Evolutionary conservation across 2,888 invertebrate genomes (phyloP).

Genomic region (Eupithecia inturbata): DNA sequence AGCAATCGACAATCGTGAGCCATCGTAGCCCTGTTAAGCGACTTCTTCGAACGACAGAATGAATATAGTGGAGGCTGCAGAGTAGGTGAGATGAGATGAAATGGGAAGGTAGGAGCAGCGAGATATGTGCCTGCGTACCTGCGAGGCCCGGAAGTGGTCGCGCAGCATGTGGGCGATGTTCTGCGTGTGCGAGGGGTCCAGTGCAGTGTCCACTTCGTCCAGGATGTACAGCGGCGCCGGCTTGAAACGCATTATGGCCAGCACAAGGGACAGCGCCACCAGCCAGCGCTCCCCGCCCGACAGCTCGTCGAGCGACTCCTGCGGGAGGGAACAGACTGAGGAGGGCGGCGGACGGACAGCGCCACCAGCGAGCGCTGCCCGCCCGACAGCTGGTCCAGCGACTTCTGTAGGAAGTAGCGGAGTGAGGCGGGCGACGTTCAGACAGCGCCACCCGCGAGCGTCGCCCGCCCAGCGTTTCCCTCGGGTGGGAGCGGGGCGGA

Average conservation of each 20-base stretch:
- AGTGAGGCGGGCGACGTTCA: too few species aligned
- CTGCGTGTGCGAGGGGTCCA: constrained; percentile 99
- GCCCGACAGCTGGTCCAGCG: constrained; percentile 97
- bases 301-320: constrained; percentile 93
- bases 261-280: constrained; percentile 97
- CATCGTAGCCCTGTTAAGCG: too few species aligned
- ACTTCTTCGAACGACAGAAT: too few species aligned
- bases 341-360: constrained; percentile 84
- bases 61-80: too few species aligned
- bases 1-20: too few species aligned
- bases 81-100: too few species aligned
- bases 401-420: constrained; percentile 75
- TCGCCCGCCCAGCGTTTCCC: constrained; percentile 98
- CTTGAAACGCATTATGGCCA: constrained; percentile 98
- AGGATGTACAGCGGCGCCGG: constrained; percentile 99
- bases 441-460: constrained; percentile 98
- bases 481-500: too few species aligned
- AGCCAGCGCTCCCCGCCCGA: constrained; percentile 98
- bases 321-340: neutral
- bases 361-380: constrained; percentile 98
- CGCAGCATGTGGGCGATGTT: constrained; percentile 98
- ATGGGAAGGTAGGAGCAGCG: too few species aligned
- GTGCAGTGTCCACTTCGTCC: constrained; percentile 99
- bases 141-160: constrained; percentile 81
- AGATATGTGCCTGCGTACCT: constrained; percentile 88